These are phyloP conservation scores for Drosophila algonquin DNA, from an alignment of 2,888 invertebrate species.

Conservation along the genomic window DNA sequence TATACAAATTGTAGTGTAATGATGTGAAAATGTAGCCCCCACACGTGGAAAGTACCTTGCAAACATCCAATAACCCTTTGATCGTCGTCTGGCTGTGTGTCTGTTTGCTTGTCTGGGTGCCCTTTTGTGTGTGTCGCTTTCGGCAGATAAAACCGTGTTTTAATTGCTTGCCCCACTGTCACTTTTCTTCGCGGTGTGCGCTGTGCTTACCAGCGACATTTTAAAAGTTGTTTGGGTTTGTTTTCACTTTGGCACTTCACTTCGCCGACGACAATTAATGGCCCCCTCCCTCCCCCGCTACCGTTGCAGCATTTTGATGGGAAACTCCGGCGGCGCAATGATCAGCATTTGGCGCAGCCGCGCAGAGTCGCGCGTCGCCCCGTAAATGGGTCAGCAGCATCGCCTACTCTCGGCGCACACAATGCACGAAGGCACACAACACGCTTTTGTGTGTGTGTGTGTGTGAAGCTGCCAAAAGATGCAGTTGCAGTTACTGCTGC, in stretches of 20 bases:
- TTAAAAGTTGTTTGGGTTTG: conserved; percentile 69
- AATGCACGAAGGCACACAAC: conserved; percentile 19
- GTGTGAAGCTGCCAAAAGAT: conserved; percentile 18
- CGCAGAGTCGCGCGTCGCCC: neutral
- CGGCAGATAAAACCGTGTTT: conserved; percentile 46
- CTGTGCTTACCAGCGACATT: conserved; percentile 28
- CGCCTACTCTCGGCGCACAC: conserved; percentile 10
- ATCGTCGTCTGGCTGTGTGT: neutral
- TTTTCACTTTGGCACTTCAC: conserved; percentile 62
- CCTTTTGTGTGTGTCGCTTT: conserved; percentile 44
- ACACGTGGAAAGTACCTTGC: neutral
- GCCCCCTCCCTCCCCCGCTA: neutral
- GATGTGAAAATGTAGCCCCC: neutral
- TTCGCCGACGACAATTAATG: conserved; percentile 21
- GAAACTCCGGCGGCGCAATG: conserved; percentile 21
- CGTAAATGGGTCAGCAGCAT: neutral
- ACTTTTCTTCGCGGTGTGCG: conserved; percentile 56
- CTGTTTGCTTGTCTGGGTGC: neutral
- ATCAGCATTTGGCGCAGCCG: conserved; percentile 14
- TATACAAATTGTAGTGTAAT: neutral
- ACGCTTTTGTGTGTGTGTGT: neutral
- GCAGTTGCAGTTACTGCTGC: neutral
- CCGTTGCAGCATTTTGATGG: conserved; percentile 2
- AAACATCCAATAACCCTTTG: neutral
- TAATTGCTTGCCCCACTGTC: conserved; percentile 68